phyloP scores from a whole-genome alignment of 1,140 invertebrate genomes.

The Proctacanthus coquilletti region DNA sequence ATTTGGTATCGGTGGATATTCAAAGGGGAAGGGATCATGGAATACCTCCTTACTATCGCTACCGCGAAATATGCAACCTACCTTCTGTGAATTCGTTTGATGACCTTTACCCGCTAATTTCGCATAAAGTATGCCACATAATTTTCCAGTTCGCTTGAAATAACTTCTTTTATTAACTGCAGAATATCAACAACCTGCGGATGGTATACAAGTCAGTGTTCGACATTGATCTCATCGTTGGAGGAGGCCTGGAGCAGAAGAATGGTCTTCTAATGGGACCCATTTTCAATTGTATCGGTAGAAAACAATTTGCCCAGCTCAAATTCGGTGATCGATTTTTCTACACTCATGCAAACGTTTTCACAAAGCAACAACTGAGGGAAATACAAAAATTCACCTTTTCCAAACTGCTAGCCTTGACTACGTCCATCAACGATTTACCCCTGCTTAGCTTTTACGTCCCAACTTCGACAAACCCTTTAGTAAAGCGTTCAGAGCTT shows the following conservation, averaged over 20 bases:
- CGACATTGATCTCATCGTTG: slow-evolving; percentile 58
- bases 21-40: slow-evolving; percentile 2
- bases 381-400: too few species aligned
- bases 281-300: slow-evolving; percentile 53
- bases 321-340: slow-evolving; percentile 49
- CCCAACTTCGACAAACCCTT: too few species aligned
- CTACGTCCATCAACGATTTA: too few species aligned
- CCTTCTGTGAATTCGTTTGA: slow-evolving; percentile 7
- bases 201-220: slow-evolving; percentile 32
- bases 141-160: background rate
- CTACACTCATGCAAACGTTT: too few species aligned
- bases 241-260: slow-evolving; percentile 48
- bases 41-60: background rate
- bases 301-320: slow-evolving; percentile 46
- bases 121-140: background rate
- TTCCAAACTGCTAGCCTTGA: too few species aligned
- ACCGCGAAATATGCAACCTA: background rate
- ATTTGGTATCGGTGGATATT: slow-evolving; percentile 40
- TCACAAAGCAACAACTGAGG: too few species aligned
- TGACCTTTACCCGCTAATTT: background rate
- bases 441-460: too few species aligned
- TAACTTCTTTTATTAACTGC: background rate
- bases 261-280: slow-evolving; percentile 44
- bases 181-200: background rate
- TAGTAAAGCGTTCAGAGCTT: too few species aligned